These are phyloP conservation scores for Axea sp. DNA, from an alignment of 2,888 invertebrate genomes.

Conservation along the genomic window DNA sequence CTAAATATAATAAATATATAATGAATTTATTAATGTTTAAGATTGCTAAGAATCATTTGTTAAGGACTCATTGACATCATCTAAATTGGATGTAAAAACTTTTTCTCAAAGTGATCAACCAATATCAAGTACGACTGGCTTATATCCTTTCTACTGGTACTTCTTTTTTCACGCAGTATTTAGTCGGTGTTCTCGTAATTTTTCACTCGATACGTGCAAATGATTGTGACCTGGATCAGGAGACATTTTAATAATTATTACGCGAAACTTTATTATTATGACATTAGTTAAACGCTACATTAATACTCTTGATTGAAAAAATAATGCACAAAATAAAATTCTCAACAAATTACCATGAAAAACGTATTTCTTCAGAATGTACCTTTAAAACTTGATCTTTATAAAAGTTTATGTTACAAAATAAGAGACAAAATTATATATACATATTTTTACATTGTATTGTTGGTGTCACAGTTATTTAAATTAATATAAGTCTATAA, in stretches of 20 bases:
- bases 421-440: conserved; percentile 37
- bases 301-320: no score
- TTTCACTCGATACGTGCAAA: conserved; percentile 18
- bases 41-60: conserved; percentile 33
- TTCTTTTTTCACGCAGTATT: conserved; percentile 8
- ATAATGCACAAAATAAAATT: no score
- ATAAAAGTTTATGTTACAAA: no score
- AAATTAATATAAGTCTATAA: conserved; percentile 15
- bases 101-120: conserved; percentile 28
- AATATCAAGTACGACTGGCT: conserved; percentile 34
- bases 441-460: conserved; percentile 27
- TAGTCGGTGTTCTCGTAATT: conserved; percentile 24
- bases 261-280: no score
- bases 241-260: conserved; percentile 20
- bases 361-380: no score
- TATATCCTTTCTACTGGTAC: conserved; percentile 21
- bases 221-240: neutral
- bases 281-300: no score
- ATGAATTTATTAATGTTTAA: no score
- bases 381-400: no score
- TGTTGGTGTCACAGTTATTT: conserved; percentile 14
- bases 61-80: conserved; percentile 16
- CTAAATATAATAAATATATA: no score
- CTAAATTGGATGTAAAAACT: conserved; percentile 37
- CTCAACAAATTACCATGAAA: no score